Evolutionary conservation across 1,140 invertebrate species (phyloP).

Genomic region (Musca domestica): DNA sequence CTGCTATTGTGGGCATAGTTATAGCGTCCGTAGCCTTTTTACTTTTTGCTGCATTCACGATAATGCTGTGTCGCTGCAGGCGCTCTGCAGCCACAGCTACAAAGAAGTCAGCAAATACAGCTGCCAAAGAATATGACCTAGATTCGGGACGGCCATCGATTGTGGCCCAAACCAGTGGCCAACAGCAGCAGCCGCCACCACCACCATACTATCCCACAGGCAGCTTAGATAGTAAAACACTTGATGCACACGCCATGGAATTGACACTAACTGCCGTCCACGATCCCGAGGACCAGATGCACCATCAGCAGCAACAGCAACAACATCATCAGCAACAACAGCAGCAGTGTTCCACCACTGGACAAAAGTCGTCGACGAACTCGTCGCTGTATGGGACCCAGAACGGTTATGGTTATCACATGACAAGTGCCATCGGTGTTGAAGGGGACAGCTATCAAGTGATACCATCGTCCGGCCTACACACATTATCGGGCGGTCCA

Average conservation of each 20-base stretch:
- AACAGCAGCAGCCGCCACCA: slow-evolving; percentile 33
- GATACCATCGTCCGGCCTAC: slow-evolving; percentile 36
- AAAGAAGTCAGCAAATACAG: slow-evolving; percentile 15
- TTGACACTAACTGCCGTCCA: slow-evolving; percentile 46
- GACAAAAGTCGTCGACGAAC: slow-evolving; percentile 32
- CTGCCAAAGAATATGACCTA: slow-evolving; percentile 44
- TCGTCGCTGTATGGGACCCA: slow-evolving; percentile 38
- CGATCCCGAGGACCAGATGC: slow-evolving; percentile 48
- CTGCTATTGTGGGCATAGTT: slow-evolving; percentile 45
- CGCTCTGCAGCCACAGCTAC: slow-evolving; percentile 30
- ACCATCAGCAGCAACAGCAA: slow-evolving; percentile 42
- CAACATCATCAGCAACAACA: slow-evolving; percentile 33
- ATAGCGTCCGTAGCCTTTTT: slow-evolving; percentile 43
- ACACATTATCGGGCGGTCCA: slow-evolving; percentile 20
- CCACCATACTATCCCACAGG: slow-evolving; percentile 48
- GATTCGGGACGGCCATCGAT: slow-evolving; percentile 38
- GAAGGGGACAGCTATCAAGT: slow-evolving; percentile 53
- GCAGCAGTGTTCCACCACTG: slow-evolving; percentile 22
- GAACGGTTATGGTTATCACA: slow-evolving; percentile 52
- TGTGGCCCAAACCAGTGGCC: slow-evolving; percentile 29
- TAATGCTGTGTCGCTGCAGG: slow-evolving; percentile 46
- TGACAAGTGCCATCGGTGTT: slow-evolving; percentile 51
- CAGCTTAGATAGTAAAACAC: slow-evolving; percentile 44
- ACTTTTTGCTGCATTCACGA: slow-evolving; percentile 37
- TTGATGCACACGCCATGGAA: slow-evolving; percentile 40